phyloP scores from a whole-genome alignment of 2,888 invertebrate species.

The Epinotia demarniana region DNA sequence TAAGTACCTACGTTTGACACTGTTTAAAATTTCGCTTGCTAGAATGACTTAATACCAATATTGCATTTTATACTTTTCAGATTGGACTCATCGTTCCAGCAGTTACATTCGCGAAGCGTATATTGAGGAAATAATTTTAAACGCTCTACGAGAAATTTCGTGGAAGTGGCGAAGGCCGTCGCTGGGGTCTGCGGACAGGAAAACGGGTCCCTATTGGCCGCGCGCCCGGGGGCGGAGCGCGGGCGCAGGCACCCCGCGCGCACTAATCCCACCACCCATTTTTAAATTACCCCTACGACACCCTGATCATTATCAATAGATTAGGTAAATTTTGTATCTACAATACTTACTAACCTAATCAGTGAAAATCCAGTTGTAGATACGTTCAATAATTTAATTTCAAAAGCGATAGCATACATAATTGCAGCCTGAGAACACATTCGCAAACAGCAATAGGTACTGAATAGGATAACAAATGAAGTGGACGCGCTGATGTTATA shows the following conservation, averaged over 20 bases:
- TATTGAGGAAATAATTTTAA: constrained; percentile 43
- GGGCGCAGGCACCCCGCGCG: constrained; percentile 54
- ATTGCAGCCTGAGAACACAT: constrained; percentile 33
- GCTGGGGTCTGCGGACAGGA: constrained; percentile 51
- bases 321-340: background rate
- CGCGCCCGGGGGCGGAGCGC: constrained; percentile 59
- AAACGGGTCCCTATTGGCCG: constrained; percentile 60
- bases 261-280: constrained; percentile 25
- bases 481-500: constrained; percentile 47
- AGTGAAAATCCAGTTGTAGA: constrained; percentile 21
- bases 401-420: constrained; percentile 13
- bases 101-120: constrained; percentile 53
- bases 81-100: background rate
- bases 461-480: constrained; percentile 47
- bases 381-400: background rate
- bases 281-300: background rate
- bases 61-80: background rate
- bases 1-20: background rate
- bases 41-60: constrained; percentile 4
- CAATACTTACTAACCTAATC: background rate
- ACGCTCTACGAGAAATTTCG: constrained; percentile 49
- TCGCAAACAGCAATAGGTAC: constrained; percentile 48
- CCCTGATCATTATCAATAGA: background rate
- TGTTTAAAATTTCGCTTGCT: constrained; percentile 31
- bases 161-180: constrained; percentile 53